Evolutionary conservation across 1,140 invertebrate genomes (phyloP).

Genomic region (Drosophila cardini): DNA sequence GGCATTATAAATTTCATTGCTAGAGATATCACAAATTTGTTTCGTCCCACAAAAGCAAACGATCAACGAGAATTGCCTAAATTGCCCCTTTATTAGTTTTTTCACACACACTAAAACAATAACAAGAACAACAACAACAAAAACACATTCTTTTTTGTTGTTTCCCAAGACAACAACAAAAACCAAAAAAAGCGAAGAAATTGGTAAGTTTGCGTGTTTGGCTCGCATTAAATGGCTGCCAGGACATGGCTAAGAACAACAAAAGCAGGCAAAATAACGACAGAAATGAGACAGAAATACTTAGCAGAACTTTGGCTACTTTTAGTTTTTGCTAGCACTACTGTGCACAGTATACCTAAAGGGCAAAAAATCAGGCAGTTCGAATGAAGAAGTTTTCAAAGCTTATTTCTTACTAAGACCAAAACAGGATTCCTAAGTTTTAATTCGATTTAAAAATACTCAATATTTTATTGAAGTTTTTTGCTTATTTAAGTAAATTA

Average conservation of each 20-base stretch:
- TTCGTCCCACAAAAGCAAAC: conserved; percentile 24
- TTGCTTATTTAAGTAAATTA: too few relatives aligned
- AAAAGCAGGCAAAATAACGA: conserved; percentile 17
- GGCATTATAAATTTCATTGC: conserved; percentile 71
- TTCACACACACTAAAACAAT: conserved; percentile 76
- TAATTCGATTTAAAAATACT: too few relatives aligned
- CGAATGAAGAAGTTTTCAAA: too few relatives aligned
- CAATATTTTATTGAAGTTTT: too few relatives aligned
- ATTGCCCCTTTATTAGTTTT: conserved; percentile 82
- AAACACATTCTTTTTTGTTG: conserved; percentile 38
- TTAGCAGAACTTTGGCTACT: conserved; percentile 48
- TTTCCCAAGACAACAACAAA: conserved; percentile 53
- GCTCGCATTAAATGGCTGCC: conserved; percentile 64
- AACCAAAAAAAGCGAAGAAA: conserved; percentile 1
- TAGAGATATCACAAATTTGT: conserved; percentile 51
- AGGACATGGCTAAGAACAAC: conserved; percentile 31
- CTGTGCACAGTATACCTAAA: background rate
- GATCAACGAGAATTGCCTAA: conserved; percentile 71
- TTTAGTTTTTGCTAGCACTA: conserved; percentile 57
- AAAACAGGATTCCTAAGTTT: too few relatives aligned
- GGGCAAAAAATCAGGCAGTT: too few relatives aligned
- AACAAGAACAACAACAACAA: conserved; percentile 28
- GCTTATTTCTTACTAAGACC: too few relatives aligned
- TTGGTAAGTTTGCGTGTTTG: conserved; percentile 71
- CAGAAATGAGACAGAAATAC: conserved; percentile 25